These are phyloP conservation scores for Gambusia affinis DNA, from an alignment of 2,113 vertebrate species.

Conservation along the genomic window DNA sequence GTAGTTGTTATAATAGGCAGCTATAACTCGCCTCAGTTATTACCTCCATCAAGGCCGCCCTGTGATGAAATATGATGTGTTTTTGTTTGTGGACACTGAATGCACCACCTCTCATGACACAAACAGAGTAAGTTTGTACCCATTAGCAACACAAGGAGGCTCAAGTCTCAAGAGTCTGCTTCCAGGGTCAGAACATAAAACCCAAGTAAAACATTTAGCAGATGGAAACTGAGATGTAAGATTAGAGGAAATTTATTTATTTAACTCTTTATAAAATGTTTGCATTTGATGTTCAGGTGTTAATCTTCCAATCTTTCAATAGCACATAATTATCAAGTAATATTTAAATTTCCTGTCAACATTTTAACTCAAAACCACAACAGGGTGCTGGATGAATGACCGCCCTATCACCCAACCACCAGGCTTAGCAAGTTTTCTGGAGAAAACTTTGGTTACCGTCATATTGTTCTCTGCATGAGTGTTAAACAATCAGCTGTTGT, in stretches of 20 bases:
- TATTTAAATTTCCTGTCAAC: too few relatives aligned
- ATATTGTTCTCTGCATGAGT: background rate
- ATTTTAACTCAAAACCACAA: too few relatives aligned
- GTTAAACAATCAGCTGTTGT: too few relatives aligned
- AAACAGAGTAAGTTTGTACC: background rate
- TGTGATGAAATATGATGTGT: constrained; percentile 29
- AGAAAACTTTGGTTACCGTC: background rate
- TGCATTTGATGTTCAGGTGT: too few relatives aligned
- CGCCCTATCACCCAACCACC: too few relatives aligned
- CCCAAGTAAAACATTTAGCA: constrained; percentile 8
- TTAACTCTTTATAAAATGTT: too few relatives aligned
- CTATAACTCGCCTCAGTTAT: constrained; percentile 9
- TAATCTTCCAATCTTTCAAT: too few relatives aligned
- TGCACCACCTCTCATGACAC: constrained; percentile 20
- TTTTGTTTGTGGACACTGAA: constrained; percentile 32
- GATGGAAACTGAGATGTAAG: background rate
- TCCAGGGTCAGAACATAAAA: constrained; percentile 13
- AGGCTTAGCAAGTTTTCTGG: too few relatives aligned
- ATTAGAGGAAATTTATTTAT: background rate
- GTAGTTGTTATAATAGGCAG: constrained; percentile 1
- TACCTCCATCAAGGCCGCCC: constrained; percentile 27
- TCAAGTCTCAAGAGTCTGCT: background rate
- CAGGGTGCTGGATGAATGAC: too few relatives aligned
- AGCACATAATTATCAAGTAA: too few relatives aligned
- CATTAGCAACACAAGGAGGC: constrained; percentile 14